These are phyloP conservation scores for Halichondria panicea DNA, from an alignment of 37 sponge, comb jelly and placozoan species.

Conservation along the genomic window DNA sequence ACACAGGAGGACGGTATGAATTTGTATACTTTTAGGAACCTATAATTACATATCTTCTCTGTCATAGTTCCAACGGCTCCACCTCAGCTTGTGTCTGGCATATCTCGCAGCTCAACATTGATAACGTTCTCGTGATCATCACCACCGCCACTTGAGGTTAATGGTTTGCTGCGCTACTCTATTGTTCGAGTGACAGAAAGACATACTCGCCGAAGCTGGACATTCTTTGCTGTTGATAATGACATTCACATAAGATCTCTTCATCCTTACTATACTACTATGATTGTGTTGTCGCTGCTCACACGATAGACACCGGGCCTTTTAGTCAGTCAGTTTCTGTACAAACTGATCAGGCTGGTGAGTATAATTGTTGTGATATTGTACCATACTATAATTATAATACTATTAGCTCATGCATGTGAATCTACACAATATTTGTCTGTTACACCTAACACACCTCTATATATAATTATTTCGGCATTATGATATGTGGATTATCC, in stretches of 20 bases:
- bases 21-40: too few relatives aligned
- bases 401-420: too few relatives aligned
- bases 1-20: constrained; percentile 9
- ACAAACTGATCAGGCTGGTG: not conserved
- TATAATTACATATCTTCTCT: too few relatives aligned
- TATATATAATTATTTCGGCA: too few relatives aligned
- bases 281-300: constrained; percentile 8
- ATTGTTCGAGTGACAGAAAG: constrained; percentile 9
- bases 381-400: too few relatives aligned
- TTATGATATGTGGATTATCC: too few relatives aligned
- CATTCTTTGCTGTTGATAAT: constrained; percentile 18
- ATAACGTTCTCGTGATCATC: constrained; percentile 1
- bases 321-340: not conserved
- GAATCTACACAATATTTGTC: too few relatives aligned
- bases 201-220: not conserved
- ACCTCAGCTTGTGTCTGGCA: not conserved
- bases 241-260: constrained; percentile 5
- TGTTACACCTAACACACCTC: too few relatives aligned
- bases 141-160: constrained; percentile 5
- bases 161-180: constrained; percentile 19
- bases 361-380: not conserved
- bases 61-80: not conserved
- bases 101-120: not conserved
- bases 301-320: constrained; percentile 22
- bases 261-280: constrained; percentile 31